Evolutionary conservation across 2,888 invertebrate species (phyloP), one percentile per base, ranked within the genome.

Genomic region (Coleophora deauratella): DNA sequence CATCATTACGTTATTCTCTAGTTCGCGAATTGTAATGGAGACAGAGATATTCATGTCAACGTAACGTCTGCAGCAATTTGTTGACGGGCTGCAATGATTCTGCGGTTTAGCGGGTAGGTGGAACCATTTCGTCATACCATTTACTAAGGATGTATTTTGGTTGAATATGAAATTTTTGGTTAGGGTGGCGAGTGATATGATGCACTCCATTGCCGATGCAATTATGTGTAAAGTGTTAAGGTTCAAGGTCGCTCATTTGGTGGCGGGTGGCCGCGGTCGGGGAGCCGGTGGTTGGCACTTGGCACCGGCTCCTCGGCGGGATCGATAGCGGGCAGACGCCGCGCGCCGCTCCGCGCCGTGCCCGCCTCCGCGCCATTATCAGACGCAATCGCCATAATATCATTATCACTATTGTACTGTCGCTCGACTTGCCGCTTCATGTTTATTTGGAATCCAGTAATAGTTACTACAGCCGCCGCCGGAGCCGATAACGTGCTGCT

Each of bases 311-410:
- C 21, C 21, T 21, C 21, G 21, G 21, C 62, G 65, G 70, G 77
- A 80, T 84, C 82, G 70, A 80, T 84, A 79, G 71, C 72, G 67
- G 63, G 66, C 67, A 66, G 76, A 67, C 74, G 78, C 63, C 68
- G 72, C 73, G 73, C 75, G 70, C 73, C 78, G 78, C 75, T 6
- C 21, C 72, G 66, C 69, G 65, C 65, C 60, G 56, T 59, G 48
- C 60, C 65, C 70, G 62, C 63, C 58, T 61, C 59, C 62, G 51
- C 56, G 46, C 48, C 58, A 42, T 40, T 35, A 33, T 15, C 33
- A 34, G 33, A 32, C 21, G 32, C 39, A 45, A 50, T 44, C 47
- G 43, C 40, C 42, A 37, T 33, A 57, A 37, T 33, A 57, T 68
- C 65, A 68, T 71, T 67, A 73, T 69, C 70, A 65, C 62, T 55